Evolutionary conservation across 2,113 vertebrate genomes (phyloP).

Genomic region (Colinus virginianus): DNA sequence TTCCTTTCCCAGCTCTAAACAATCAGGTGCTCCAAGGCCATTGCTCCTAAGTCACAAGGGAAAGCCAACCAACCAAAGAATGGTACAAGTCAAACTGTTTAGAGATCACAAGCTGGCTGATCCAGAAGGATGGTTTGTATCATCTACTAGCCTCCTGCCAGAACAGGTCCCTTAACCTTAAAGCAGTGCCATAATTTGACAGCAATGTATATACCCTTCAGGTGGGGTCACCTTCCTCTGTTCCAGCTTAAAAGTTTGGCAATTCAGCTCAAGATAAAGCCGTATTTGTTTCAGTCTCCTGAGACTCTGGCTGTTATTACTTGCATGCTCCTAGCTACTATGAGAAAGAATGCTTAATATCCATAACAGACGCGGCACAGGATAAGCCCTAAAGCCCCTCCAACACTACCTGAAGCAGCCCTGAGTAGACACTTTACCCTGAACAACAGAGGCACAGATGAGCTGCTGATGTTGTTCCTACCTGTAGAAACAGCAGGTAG

Average conservation of each 20-base stretch:
- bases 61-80: neutral
- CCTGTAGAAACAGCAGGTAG: neutral
- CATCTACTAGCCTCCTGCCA: neutral
- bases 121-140: neutral
- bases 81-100: neutral
- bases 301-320: neutral
- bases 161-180: neutral
- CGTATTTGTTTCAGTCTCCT: neutral
- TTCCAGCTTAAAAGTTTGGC: neutral
- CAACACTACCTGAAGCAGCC: neutral
- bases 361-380: neutral
- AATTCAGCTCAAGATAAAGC: neutral
- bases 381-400: neutral
- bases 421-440: neutral
- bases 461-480: neutral
- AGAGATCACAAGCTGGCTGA: neutral
- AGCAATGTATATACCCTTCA: neutral
- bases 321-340: neutral
- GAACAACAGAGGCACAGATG: neutral
- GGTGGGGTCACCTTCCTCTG: neutral
- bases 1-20: neutral
- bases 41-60: neutral
- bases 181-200: neutral
- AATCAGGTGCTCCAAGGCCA: neutral
- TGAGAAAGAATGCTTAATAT: neutral